These are phyloP conservation scores for Mobula hypostoma DNA, from an alignment of 2,113 vertebrate genomes.

Conservation along the genomic window DNA sequence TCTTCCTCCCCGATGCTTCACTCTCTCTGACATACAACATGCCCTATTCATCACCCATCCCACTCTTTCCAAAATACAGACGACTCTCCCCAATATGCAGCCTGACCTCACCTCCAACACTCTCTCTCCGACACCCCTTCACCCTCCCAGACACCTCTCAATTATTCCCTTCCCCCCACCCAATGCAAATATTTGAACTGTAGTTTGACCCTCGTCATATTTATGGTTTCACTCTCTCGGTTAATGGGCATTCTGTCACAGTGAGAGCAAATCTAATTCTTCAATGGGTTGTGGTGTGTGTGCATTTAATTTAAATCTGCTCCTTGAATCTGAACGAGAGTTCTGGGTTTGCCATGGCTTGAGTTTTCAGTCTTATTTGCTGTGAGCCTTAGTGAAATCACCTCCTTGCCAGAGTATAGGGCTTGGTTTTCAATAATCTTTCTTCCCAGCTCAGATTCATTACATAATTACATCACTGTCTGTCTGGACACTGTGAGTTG, in stretches of 20 bases:
- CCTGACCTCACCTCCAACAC: neutral
- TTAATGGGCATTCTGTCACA: neutral
- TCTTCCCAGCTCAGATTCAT: neutral
- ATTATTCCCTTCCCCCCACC: no score
- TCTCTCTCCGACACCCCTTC: no score
- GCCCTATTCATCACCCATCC: no score
- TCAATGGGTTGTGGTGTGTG: neutral
- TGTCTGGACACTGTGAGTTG: neutral
- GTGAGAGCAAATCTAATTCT: neutral
- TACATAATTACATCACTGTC: neutral
- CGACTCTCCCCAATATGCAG: neutral
- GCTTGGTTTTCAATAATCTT: neutral
- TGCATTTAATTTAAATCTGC: neutral
- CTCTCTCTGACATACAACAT: no score
- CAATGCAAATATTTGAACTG: neutral
- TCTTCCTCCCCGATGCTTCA: no score
- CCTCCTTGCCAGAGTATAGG: neutral
- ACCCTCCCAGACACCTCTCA: neutral
- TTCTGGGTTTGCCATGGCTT: neutral
- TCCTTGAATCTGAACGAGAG: neutral
- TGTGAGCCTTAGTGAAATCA: neutral
- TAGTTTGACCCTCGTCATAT: neutral
- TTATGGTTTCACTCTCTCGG: neutral
- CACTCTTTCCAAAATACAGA: no score
- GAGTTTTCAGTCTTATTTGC: neutral